These are phyloP conservation scores for Caenorhabditis sp. DNA, from an alignment of 2,888 invertebrate genomes.

Conservation along the genomic window DNA sequence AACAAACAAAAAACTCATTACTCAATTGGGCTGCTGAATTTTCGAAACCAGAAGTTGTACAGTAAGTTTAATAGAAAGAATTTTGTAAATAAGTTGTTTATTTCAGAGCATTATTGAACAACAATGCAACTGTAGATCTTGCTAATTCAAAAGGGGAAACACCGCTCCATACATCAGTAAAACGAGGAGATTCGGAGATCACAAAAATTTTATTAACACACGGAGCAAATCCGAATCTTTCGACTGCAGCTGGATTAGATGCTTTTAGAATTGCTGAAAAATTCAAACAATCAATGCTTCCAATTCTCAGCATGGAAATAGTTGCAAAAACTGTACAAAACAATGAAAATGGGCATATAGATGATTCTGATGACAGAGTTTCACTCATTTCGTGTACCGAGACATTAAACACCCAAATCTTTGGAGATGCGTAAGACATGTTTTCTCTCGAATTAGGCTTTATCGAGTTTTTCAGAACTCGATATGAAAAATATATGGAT, in stretches of 20 bases:
- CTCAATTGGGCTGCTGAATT: constrained; percentile 79
- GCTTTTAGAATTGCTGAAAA: constrained; percentile 52
- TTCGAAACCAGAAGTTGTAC: constrained; percentile 75
- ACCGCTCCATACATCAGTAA: constrained; percentile 77
- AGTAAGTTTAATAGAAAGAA: constrained; percentile 72
- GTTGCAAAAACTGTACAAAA: constrained; percentile 50
- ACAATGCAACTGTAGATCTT: constrained; percentile 76
- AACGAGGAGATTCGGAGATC: constrained; percentile 75
- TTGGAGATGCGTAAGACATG: constrained; percentile 43
- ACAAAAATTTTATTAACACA: constrained; percentile 75
- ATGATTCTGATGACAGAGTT: constrained; percentile 54
- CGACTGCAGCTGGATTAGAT: constrained; percentile 37
- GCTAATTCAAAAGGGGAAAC: constrained; percentile 76
- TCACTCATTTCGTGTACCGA: constrained; percentile 56
- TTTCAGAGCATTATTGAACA: constrained; percentile 71
- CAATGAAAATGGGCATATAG: constrained; percentile 26
- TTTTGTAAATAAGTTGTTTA: background rate
- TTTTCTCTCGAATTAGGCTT: too few species aligned
- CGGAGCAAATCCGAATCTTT: constrained; percentile 75
- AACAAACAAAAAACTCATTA: constrained; percentile 76
- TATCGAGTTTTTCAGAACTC: constrained; percentile 11
- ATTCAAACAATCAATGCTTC: constrained; percentile 31
- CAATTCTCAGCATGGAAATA: constrained; percentile 47
- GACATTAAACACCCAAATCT: constrained; percentile 44
- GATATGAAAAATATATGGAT: constrained; percentile 39